Base-by-base conservation (phyloP, 2,797 vertebrate species). In the Brachymystax lenok region DNA sequence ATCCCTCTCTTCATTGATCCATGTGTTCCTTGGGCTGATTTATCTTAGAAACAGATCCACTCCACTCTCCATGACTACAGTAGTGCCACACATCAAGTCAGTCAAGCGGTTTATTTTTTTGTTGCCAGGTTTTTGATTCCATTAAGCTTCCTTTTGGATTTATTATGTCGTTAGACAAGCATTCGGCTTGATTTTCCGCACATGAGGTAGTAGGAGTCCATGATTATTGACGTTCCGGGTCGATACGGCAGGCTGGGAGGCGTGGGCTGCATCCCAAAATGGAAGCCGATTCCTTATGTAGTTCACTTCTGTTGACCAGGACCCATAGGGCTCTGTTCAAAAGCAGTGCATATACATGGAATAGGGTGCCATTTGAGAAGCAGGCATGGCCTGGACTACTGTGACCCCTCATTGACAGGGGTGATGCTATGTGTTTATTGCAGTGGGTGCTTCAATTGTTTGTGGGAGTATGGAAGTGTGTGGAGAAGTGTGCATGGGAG, bases 121-220 rank as follows among this genome's bases (percentile, higher is more conserved):
- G n/a, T 84, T 86, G 89, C 91, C 89, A 86, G 82, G 74, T 75
- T 84, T 78, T 91, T 87, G 88, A 90, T 90, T 88, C 69, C 76
- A 89, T 80, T 82, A 85, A 90, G 80, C 68, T 70, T 87, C 83
- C 75, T 79, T 68, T 79, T 82, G 83, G 88, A 90, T 91, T 89
- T 90, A 89, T 88, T 85, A 79, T 83, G 87, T 83, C 88, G 84
- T 90, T 90, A 88, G 88, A 87, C 88, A 86, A 81, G 79, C 80
- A 30, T 12, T 78, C 70, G 78, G 72, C 86, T 87, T 80, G 85
- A 90, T 87, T 90, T 84, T n/a, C 81, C 88, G 79, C 86, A 81
- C 87, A 91, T 82, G 80, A 86, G 80, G 77, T 80, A 69, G 83
- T 84, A 68, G 74, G 83, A 73, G 77, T 89, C 85, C 81, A 74